A percentile compares a stretch with the other conserved stretches of the same genome.
phyloP scores from a whole-genome alignment of 2,797 vertebrate genomes.

The Merluccius polli region DNA sequence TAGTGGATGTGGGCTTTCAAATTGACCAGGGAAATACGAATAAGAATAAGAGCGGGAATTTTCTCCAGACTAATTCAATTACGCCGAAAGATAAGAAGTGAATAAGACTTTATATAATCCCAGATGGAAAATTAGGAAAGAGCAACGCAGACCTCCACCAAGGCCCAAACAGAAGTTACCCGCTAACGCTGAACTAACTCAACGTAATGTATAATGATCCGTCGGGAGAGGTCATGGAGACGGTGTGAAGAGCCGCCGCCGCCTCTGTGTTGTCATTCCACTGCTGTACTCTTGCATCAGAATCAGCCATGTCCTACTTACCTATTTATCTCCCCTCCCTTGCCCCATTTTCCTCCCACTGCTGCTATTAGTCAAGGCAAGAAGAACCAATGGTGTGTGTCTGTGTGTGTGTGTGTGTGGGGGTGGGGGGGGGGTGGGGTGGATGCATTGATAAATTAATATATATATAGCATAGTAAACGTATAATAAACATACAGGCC shows the following conservation, averaged over 20 bases:
- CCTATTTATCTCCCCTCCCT: slow-evolving; percentile 51
- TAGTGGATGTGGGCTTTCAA: too few species aligned
- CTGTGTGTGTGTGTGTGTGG: neutral
- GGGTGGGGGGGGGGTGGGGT: neutral
- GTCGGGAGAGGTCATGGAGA: too few species aligned
- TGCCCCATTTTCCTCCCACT: slow-evolving; percentile 34
- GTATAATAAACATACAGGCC: neutral
- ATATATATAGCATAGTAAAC: neutral
- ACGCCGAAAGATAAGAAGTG: neutral
- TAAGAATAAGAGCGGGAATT: too few species aligned
- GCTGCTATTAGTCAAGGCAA: slow-evolving; percentile 12
- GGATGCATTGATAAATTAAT: neutral
- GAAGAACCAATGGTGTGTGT: neutral
- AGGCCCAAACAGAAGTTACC: neutral
- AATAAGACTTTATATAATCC: neutral
- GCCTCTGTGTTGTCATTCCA: slow-evolving; percentile 28
- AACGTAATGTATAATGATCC: too few species aligned
- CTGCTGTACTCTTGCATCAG: slow-evolving; percentile 39
- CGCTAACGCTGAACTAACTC: neutral
- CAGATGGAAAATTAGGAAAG: neutral
- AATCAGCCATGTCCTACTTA: slow-evolving; percentile 58
- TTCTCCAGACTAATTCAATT: neutral
- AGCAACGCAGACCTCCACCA: neutral
- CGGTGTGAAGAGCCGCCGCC: neutral
- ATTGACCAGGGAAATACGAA: too few species aligned